These are phyloP conservation scores for Sphaeramia orbicularis DNA, from an alignment of 2,797 vertebrate species.

Conservation along the genomic window DNA sequence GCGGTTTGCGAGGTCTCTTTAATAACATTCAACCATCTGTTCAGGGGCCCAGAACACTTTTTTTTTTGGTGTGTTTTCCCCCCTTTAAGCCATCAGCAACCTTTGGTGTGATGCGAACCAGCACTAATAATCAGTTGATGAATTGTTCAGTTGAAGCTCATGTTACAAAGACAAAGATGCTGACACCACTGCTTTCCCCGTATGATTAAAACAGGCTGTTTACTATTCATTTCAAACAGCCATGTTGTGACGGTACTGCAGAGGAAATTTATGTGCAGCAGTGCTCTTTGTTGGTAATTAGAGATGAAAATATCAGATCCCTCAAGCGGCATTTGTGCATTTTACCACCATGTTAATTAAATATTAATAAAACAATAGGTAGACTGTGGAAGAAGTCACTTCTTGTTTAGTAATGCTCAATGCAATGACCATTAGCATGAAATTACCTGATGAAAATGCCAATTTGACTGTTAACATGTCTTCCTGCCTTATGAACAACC, in stretches of 20 bases:
- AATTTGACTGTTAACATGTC: slow-evolving; percentile 15
- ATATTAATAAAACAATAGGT: slow-evolving; percentile 64
- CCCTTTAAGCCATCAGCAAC: slow-evolving; percentile 47
- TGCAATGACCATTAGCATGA: slow-evolving; percentile 14
- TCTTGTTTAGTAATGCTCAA: slow-evolving; percentile 46
- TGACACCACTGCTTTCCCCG: slow-evolving; percentile 33
- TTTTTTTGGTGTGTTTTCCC: slow-evolving; percentile 8
- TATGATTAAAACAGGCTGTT: slow-evolving; percentile 65
- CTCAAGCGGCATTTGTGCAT: slow-evolving; percentile 49
- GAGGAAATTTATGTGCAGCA: slow-evolving; percentile 51
- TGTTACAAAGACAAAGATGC: slow-evolving; percentile 61
- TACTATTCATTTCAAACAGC: slow-evolving; percentile 65
- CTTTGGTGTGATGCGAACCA: slow-evolving; percentile 63
- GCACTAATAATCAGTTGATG: slow-evolving; percentile 73
- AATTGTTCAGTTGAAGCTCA: slow-evolving; percentile 68
- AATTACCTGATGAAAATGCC: slow-evolving; percentile 25
- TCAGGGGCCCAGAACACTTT: slow-evolving; percentile 50
- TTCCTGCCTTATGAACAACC: not conserved
- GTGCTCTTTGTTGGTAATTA: slow-evolving; percentile 63
- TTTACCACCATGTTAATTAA: slow-evolving; percentile 40
- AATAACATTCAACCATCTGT: slow-evolving; percentile 75
- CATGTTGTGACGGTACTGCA: slow-evolving; percentile 52
- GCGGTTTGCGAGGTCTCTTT: slow-evolving; percentile 57
- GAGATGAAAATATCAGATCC: slow-evolving; percentile 57
- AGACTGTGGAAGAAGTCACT: slow-evolving; percentile 34